These are phyloP conservation scores for Atopsyche davidsoni DNA, from an alignment of 1,140 invertebrate genomes.

Conservation along the genomic window DNA sequence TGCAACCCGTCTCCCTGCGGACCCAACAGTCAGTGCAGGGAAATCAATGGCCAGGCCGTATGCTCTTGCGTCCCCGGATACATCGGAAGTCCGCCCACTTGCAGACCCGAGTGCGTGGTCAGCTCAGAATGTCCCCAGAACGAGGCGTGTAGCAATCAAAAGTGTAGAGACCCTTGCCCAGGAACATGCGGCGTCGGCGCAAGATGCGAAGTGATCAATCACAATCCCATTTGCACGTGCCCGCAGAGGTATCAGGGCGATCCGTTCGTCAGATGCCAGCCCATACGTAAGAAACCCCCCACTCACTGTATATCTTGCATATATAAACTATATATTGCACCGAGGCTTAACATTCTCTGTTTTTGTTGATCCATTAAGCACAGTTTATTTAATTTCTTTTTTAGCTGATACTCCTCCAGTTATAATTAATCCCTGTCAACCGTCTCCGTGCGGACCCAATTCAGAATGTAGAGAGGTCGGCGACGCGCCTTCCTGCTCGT, in stretches of 20 bases:
- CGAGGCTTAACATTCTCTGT: no score
- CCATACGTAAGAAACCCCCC: conserved; percentile 47
- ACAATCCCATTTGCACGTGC: conserved; percentile 58
- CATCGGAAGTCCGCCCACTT: conserved; percentile 56
- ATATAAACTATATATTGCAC: conserved; percentile 49
- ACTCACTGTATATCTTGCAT: no score
- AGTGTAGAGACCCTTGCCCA: conserved; percentile 58
- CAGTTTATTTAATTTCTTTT: no score
- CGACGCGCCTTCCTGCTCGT: conserved; percentile 58
- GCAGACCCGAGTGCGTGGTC: conserved; percentile 57
- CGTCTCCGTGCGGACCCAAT: conserved; percentile 67
- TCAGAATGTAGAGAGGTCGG: conserved; percentile 56
- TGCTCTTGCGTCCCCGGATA: conserved; percentile 58
- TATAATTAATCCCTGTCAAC: conserved; percentile 55
- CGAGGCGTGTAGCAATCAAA: conserved; percentile 56
- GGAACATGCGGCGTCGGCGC: conserved; percentile 59
- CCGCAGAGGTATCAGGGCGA: conserved; percentile 53
- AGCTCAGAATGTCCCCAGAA: conserved; percentile 58
- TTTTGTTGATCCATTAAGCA: no score
- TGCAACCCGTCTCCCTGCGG: conserved; percentile 60
- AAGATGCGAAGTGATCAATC: conserved; percentile 55
- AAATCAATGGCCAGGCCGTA: conserved; percentile 49
- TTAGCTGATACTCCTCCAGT: conserved; percentile 49
- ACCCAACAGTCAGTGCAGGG: conserved; percentile 56
- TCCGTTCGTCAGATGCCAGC: conserved; percentile 53